These are phyloP conservation scores for Crocuta crocuta DNA, from an alignment of 2,113 vertebrate genomes.

Conservation along the genomic window DNA sequence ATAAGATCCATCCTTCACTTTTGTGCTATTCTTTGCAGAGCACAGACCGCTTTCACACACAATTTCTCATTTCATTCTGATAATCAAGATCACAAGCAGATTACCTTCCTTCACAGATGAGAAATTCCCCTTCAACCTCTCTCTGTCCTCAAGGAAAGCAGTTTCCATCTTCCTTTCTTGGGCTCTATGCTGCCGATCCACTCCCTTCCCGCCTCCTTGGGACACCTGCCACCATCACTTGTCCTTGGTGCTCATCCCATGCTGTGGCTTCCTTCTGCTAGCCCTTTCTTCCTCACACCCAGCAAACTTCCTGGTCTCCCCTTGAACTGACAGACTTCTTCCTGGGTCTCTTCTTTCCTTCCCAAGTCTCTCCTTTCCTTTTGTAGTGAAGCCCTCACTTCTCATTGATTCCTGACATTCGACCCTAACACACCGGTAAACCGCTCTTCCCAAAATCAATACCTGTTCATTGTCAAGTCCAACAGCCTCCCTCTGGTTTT, in stretches of 20 bases:
- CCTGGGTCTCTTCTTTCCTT: neutral
- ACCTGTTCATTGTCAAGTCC: neutral
- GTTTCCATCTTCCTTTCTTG: neutral
- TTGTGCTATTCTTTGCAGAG: neutral
- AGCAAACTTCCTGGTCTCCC: neutral
- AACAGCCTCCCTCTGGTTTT: neutral
- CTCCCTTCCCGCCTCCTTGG: accelerated
- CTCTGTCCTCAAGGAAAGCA: neutral
- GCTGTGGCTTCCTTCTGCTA: accelerated
- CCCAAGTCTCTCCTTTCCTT: neutral
- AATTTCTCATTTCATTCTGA: neutral
- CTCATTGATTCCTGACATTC: neutral
- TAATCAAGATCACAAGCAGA: neutral
- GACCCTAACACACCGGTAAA: neutral
- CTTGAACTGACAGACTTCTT: neutral
- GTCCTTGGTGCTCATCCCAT: accelerated
- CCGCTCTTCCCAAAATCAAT: neutral
- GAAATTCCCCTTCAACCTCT: neutral
- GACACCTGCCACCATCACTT: accelerated
- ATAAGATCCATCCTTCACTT: neutral
- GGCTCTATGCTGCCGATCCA: accelerated
- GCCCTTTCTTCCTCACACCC: neutral
- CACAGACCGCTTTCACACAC: accelerated
- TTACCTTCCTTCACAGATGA: neutral
- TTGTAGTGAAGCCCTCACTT: neutral